A percentile compares a stretch with the other conserved stretches of the same genome.
Evolutionary conservation across 2,888 invertebrate species (phyloP).

Genomic region (Caenorhabditis wallacei): DNA sequence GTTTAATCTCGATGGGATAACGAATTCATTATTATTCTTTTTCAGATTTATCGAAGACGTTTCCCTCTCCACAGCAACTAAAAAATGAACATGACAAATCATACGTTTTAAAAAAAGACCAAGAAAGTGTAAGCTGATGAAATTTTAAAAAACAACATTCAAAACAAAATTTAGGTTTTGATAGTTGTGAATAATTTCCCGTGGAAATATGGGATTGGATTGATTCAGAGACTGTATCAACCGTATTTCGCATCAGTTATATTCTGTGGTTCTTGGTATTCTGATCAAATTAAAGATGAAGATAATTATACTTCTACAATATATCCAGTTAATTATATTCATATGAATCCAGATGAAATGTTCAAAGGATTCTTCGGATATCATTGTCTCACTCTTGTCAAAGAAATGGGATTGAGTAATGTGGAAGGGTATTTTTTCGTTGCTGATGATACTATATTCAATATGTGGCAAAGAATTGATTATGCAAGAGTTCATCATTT

Average conservation of each 20-base stretch:
- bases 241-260: slow-evolving; percentile 55
- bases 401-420: slow-evolving; percentile 47
- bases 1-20: neutral
- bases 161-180: slow-evolving; percentile 25
- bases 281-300: neutral
- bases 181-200: slow-evolving; percentile 50
- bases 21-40: neutral
- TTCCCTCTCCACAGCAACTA: slow-evolving; percentile 28
- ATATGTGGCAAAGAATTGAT: slow-evolving; percentile 60
- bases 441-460: slow-evolving; percentile 59
- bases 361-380: slow-evolving; percentile 39
- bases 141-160: too few relatives aligned
- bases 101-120: slow-evolving; percentile 17
- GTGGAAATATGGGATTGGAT: slow-evolving; percentile 32
- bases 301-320: slow-evolving; percentile 29
- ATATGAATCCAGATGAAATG: slow-evolving; percentile 56
- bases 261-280: slow-evolving; percentile 56
- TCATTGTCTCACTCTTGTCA: slow-evolving; percentile 50
- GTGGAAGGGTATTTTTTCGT: slow-evolving; percentile 53
- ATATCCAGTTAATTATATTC: slow-evolving; percentile 47
- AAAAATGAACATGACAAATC: slow-evolving; percentile 18
- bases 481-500: slow-evolving; percentile 36
- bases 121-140: slow-evolving; percentile 11
- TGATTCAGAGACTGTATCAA: slow-evolving; percentile 51
- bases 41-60: neutral